These are phyloP conservation scores for Nothocercus julius DNA, from an alignment of 2,113 vertebrate genomes.

Conservation along the genomic window DNA sequence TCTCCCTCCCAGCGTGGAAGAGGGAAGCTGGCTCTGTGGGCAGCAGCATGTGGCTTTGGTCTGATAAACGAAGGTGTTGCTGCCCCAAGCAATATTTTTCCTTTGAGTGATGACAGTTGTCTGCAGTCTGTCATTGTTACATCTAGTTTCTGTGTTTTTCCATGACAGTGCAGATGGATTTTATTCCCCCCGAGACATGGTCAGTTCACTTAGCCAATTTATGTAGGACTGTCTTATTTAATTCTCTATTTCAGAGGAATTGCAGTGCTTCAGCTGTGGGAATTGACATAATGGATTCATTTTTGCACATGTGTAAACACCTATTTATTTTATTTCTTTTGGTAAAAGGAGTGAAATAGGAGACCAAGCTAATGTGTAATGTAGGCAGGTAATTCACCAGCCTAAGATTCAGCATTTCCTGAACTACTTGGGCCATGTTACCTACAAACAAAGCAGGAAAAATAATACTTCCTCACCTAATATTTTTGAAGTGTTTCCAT, in stretches of 20 bases:
- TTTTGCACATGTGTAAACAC: neutral
- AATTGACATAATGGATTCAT: neutral
- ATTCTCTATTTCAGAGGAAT: neutral
- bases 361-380: neutral
- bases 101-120: neutral
- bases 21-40: neutral
- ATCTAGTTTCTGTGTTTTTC: neutral
- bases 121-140: neutral
- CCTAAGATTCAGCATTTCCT: neutral
- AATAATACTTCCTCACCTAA: neutral
- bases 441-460: neutral
- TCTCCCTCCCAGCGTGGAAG: neutral
- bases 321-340: neutral
- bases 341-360: neutral
- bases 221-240: fast-evolving
- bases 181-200: neutral
- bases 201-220: neutral
- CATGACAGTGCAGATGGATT: neutral
- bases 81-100: neutral
- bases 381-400: neutral
- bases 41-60: neutral
- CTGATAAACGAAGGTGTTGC: neutral
- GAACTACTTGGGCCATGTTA: neutral
- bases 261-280: neutral
- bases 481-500: neutral